A percentile compares a stretch with the other conserved stretches of the same genome.
Conservation (phyloP, 2,888 invertebrate species). For the Dolichomitus sp. region DNA sequence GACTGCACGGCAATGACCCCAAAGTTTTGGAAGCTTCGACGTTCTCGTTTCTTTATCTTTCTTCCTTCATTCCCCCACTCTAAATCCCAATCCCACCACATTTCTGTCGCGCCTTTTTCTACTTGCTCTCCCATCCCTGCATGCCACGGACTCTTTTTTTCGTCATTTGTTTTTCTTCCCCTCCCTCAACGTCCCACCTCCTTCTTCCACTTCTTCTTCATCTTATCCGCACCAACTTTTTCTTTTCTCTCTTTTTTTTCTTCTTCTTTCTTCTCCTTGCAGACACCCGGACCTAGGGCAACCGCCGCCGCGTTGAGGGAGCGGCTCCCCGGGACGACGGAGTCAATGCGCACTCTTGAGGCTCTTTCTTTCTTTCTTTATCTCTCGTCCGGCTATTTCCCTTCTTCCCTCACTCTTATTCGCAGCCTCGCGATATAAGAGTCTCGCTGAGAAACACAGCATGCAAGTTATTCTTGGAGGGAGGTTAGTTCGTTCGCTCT, state of each 20-base stretch:
- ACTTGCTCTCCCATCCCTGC: neutral
- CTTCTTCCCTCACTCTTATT: conserved; percentile 52
- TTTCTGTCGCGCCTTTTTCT: conserved; percentile 34
- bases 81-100: conserved; percentile 24
- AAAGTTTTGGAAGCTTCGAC: conserved; percentile 78
- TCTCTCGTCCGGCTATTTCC: conserved; percentile 26
- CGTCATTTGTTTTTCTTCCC: conserved; percentile 23
- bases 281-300: conserved; percentile 84
- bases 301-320: conserved; percentile 77
- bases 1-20: conserved; percentile 80
- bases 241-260: conserved; percentile 56
- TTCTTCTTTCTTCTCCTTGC: conserved; percentile 41
- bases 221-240: conserved; percentile 53
- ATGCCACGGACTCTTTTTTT: conserved; percentile 10
- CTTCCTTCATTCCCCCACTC: conserved; percentile 12
- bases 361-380: conserved; percentile 48
- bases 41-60: conserved; percentile 63
- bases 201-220: conserved; percentile 59
- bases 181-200: conserved; percentile 38
- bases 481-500: conserved; percentile 73
- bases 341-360: conserved; percentile 57
- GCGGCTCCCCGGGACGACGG: conserved; percentile 63
- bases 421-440: conserved; percentile 55
- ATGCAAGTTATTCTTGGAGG: conserved; percentile 86
- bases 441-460: conserved; percentile 66